Evolutionary conservation across 2,888 invertebrate genomes (phyloP).

Genomic region (Harpalus rubripes): DNA sequence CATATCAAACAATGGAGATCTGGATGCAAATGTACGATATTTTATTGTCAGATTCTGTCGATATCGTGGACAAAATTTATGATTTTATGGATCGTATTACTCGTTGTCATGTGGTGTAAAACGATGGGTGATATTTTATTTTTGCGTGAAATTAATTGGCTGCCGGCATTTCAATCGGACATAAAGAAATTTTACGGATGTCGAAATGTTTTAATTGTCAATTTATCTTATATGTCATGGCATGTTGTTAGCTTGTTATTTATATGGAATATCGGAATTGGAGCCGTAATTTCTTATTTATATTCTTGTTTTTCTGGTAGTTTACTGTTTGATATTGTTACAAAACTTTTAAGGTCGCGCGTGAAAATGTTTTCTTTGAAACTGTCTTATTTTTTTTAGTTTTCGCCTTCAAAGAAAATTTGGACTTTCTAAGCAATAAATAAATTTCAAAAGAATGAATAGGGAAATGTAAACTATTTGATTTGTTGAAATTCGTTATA

Average conservation of each 20-base stretch:
- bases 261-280: constrained; percentile 23
- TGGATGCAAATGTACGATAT: constrained; percentile 39
- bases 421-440: not conserved
- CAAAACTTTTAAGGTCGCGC: constrained; percentile 18
- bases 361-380: not conserved
- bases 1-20: constrained; percentile 29
- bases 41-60: constrained; percentile 47
- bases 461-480: too few relatives aligned
- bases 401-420: not conserved
- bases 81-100: constrained; percentile 58
- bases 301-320: constrained; percentile 44
- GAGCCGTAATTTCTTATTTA: constrained; percentile 38
- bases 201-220: constrained; percentile 7
- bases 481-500: too few relatives aligned
- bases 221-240: constrained; percentile 13
- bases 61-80: constrained; percentile 48
- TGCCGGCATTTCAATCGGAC: constrained; percentile 1
- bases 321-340: constrained; percentile 34
- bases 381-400: not conserved
- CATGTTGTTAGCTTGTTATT: constrained; percentile 26
- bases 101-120: constrained; percentile 53
- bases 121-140: constrained; percentile 52
- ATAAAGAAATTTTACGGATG: constrained; percentile 31
- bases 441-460: not conserved
- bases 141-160: constrained; percentile 55